A percentile compares a stretch with the other conserved stretches of the same genome.
These are phyloP conservation scores for Tupaia chinensis DNA, from an alignment of 2,113 vertebrate genomes.

Conservation along the genomic window DNA sequence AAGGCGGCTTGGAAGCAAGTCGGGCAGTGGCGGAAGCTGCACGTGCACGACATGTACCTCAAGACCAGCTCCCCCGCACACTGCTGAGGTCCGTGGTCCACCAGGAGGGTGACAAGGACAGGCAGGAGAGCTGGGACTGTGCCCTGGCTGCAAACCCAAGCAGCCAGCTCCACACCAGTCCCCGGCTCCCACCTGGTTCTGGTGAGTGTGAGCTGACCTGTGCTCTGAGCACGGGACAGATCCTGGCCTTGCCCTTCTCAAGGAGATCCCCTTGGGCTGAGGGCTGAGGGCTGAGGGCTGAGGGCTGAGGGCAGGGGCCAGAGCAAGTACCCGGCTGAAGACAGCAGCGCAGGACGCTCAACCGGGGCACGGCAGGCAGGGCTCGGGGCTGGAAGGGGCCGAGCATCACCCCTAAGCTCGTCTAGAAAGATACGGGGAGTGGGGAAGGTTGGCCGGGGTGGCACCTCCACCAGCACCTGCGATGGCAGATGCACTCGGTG, in stretches of 20 bases:
- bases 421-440: background rate
- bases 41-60: no score
- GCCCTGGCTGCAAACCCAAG: background rate
- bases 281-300: no score
- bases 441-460: background rate
- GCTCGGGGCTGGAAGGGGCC: background rate
- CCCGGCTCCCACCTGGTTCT: background rate
- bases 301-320: background rate
- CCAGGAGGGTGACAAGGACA: background rate
- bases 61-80: background rate
- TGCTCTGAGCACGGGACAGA: background rate
- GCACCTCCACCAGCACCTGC: background rate
- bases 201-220: background rate
- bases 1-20: background rate
- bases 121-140: background rate
- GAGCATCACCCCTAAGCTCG: background rate
- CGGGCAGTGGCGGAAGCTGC: background rate
- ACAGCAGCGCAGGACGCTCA: background rate
- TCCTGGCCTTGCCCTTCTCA: background rate
- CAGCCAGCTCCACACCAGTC: rapidly evolving
- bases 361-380: background rate
- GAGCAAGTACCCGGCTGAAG: background rate
- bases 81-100: background rate
- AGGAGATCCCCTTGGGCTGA: no score
- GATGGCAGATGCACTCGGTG: no score